Evolutionary conservation across 2,888 invertebrate genomes (phyloP), one percentile per base, ranked within the genome.

Genomic region (Kryphioiulus occultus): DNA sequence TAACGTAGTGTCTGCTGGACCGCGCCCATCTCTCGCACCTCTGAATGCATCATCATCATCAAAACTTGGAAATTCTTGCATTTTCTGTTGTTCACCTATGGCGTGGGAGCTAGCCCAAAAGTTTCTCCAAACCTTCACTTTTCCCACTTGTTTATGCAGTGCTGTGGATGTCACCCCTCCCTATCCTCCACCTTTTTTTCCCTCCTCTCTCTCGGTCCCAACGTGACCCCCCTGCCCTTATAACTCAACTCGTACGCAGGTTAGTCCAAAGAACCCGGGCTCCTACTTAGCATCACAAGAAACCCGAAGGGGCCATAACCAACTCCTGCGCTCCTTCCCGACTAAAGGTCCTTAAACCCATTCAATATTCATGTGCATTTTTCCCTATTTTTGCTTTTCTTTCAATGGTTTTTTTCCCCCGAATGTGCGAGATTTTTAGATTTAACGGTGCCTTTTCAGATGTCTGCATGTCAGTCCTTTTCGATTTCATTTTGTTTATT

Each of bases 1-100:
- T 68, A 68, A 26, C n/a, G n/a, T n/a, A 26, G 68, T 68, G 68
- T 68, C 26, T 68, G 68, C 22, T 26, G 26, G 22, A 68, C 68
- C 68, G 68, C 68, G 68, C 68, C 68, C 68, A 68, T 68, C 68
- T 68, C 26, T 68, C 22, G 68, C 68, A 68, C 68, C 68, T 7
- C 22, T 68, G 68, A 68, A 68, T 68, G 68, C 68, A 68, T 68
- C 68, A 68, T 68, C 68, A 68, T 26, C 68, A 68, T 68, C 26
- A 22, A 68, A 68, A 68, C 26, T 68, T 22, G 22, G 68, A 68
- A 68, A 68, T 68, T 68, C 68, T 68, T 68, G 68, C 68, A 68
- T 68, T 68, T 68, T 68, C 68, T 68, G 68, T 68, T 68, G 68
- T 68, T 68, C 68, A 68, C 68, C 68, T 68, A 68, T 68, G 68